These are phyloP conservation scores for Bubo bubo DNA, from an alignment of 2,113 vertebrate species.

Conservation along the genomic window DNA sequence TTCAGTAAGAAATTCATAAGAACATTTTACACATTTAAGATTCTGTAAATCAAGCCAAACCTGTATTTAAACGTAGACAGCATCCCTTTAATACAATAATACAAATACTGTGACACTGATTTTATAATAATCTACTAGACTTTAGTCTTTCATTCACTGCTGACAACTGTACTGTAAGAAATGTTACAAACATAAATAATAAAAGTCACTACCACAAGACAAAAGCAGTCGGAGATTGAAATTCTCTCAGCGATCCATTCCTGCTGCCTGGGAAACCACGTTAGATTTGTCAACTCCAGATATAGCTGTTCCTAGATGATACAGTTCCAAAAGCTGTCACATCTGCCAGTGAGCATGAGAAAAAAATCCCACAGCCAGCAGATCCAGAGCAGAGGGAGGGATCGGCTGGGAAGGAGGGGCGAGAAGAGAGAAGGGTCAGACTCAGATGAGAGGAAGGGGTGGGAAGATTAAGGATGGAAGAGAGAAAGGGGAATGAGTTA, in stretches of 20 bases:
- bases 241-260: constrained; percentile 64
- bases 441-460: constrained; percentile 49
- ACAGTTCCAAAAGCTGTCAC: constrained; percentile 64
- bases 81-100: constrained; percentile 13
- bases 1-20: constrained; percentile 4
- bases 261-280: constrained; percentile 69
- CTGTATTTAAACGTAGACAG: constrained; percentile 39
- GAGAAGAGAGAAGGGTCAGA: constrained; percentile 56
- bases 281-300: constrained; percentile 57
- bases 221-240: constrained; percentile 64
- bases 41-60: constrained; percentile 47
- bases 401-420: constrained; percentile 56
- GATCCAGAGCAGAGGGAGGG: constrained; percentile 66
- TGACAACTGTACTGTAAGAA: constrained; percentile 50
- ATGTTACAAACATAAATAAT: constrained; percentile 67
- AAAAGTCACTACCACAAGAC: constrained; percentile 69
- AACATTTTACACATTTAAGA: constrained; percentile 12
- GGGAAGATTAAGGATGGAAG: background rate
- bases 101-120: constrained; percentile 32
- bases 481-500: background rate
- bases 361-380: constrained; percentile 47
- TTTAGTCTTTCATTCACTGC: constrained; percentile 19
- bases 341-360: constrained; percentile 60
- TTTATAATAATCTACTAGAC: constrained; percentile 39
- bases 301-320: constrained; percentile 55